Evolutionary conservation across 2,113 vertebrate genomes (phyloP).

Genomic region (Phaethornis superciliosus): DNA sequence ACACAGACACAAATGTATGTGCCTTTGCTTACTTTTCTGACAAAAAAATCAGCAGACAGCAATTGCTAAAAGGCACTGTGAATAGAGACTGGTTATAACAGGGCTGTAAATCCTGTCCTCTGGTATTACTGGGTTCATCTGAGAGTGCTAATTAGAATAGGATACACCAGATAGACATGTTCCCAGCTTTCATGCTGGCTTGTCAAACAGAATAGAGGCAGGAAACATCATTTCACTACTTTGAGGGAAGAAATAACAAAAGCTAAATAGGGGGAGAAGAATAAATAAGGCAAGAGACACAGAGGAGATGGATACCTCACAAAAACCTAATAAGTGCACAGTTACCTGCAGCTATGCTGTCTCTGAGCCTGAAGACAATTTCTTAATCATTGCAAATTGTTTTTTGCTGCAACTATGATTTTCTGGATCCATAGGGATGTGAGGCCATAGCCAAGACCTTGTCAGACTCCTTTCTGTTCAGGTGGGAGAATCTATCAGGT

Average conservation of each 20-base stretch:
- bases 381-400: not conserved
- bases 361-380: not conserved
- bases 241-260: not conserved
- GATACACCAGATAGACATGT: not conserved
- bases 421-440: not conserved
- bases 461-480: not conserved
- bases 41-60: not conserved
- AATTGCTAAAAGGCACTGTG: not conserved
- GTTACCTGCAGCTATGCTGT: not conserved
- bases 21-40: not conserved
- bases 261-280: not conserved
- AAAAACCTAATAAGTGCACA: not conserved
- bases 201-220: not conserved
- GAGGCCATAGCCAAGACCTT: not conserved
- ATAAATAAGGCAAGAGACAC: not conserved
- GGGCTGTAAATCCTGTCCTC: not conserved
- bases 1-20: not conserved
- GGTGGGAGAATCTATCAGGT: not conserved
- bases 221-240: not conserved
- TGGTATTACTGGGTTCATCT: not conserved
- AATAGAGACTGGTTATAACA: not conserved
- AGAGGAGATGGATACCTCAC: not conserved
- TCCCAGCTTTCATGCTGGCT: not conserved
- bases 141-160: conserved; percentile 1
- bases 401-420: not conserved